Percentiles rank a stretch among this genome's conserved stretches.
These are phyloP conservation scores for Caenorhabditis becei DNA, from an alignment of 2,888 invertebrate genomes.

Conservation along the genomic window DNA sequence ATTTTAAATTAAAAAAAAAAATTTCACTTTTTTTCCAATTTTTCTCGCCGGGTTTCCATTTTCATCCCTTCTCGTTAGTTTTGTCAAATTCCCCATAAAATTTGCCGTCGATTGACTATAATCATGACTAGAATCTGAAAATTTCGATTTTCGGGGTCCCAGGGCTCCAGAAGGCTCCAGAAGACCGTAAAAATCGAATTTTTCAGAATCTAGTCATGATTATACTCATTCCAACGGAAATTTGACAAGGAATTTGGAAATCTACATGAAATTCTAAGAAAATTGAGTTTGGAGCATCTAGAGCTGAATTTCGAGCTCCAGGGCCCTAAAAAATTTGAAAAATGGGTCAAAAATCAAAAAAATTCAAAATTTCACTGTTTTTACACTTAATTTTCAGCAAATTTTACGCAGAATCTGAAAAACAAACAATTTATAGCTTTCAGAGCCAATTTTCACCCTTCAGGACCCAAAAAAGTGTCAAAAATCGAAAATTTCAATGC, in stretches of 20 bases:
- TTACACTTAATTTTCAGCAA: too few relatives aligned
- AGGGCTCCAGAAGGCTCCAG: neutral
- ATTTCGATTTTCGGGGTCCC: neutral
- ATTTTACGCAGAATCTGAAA: too few relatives aligned
- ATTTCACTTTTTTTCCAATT: neutral
- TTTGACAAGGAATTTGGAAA: neutral
- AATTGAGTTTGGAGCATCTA: neutral
- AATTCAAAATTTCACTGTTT: too few relatives aligned
- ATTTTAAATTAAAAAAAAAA: too few relatives aligned
- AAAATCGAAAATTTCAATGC: too few relatives aligned
- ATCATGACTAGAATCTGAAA: neutral
- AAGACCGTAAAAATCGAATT: neutral
- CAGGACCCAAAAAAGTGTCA: neutral
- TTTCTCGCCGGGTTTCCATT: neutral
- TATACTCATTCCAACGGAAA: neutral
- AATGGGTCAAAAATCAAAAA: too few relatives aligned
- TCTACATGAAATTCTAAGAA: neutral
- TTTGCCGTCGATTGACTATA: neutral
- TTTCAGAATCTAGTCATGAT: neutral
- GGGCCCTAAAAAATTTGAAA: too few relatives aligned
- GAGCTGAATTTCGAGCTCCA: neutral
- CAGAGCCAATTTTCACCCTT: neutral
- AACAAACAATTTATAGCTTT: too few relatives aligned
- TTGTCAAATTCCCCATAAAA: neutral
- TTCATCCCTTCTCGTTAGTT: neutral